Evolutionary conservation across 2,797 vertebrate genomes (phyloP).

Genomic region (Pyrrhura leucotis): DNA sequence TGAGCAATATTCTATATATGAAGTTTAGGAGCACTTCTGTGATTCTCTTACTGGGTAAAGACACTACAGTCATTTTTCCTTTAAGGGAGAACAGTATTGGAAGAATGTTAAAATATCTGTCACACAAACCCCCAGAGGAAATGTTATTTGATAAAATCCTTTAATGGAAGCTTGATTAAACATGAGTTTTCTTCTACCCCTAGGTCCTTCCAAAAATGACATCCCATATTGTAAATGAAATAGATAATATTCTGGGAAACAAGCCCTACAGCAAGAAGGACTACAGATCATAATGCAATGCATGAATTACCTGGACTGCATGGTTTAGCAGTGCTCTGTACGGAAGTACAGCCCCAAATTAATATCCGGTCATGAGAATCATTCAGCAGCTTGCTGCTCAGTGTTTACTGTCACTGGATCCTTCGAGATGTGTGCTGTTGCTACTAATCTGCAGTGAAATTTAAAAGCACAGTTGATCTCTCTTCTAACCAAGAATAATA

Average conservation of each 20-base stretch:
- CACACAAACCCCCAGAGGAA: background rate
- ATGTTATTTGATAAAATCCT: background rate
- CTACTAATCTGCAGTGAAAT: conserved; percentile 72
- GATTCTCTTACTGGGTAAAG: background rate
- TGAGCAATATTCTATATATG: rapidly evolving
- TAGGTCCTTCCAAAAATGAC: conserved; percentile 99
- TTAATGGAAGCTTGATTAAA: background rate
- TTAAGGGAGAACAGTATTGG: background rate
- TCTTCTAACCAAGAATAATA: conserved; percentile 60
- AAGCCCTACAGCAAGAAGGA: conserved; percentile 97
- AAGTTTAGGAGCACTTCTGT: background rate
- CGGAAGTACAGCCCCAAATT: conserved; percentile 60
- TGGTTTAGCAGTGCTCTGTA: conserved; percentile 71
- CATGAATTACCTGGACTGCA: conserved; percentile 80
- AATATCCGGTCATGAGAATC: conserved; percentile 68
- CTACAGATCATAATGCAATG: conserved; percentile 88
- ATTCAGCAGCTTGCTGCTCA: conserved; percentile 75
- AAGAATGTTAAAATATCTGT: background rate
- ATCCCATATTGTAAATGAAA: conserved; percentile 92
- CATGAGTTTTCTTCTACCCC: background rate
- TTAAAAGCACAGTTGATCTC: conserved; percentile 72
- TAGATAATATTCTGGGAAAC: conserved; percentile 96
- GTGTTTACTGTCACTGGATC: conserved; percentile 75
- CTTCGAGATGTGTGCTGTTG: conserved; percentile 72
- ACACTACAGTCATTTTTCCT: background rate